These are phyloP conservation scores for Neodiprion lecontei DNA, from an alignment of 1,140 invertebrate genomes.

Conservation along the genomic window DNA sequence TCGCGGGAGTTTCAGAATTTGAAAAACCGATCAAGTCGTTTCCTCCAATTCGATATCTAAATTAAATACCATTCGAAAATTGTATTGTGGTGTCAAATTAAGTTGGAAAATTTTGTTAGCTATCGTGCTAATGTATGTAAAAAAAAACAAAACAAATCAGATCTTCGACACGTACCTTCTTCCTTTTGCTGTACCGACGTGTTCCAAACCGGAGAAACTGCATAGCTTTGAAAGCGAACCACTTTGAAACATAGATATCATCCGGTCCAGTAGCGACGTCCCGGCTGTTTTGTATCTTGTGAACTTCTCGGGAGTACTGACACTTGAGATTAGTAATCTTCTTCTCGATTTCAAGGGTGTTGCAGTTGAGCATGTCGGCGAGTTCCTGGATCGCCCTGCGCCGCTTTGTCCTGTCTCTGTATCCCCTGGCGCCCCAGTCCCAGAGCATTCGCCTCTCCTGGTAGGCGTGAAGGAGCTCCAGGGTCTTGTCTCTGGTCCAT, in stretches of 20 bases:
- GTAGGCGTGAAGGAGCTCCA: constrained; percentile 60
- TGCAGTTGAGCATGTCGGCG: constrained; percentile 58
- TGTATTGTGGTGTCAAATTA: too few species aligned
- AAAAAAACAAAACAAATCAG: too few species aligned
- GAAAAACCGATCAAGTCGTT: too few species aligned
- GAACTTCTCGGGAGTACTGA: constrained; percentile 60
- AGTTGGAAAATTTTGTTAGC: too few species aligned
- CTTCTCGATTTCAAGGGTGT: constrained; percentile 60
- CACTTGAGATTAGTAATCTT: constrained; percentile 62
- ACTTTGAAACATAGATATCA: constrained; percentile 46
- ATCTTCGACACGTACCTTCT: constrained; percentile 35
- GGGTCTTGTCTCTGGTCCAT: constrained; percentile 61
- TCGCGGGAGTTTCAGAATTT: too few species aligned
- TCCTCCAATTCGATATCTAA: too few species aligned
- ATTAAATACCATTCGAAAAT: too few species aligned
- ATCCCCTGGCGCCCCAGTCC: constrained; percentile 60
- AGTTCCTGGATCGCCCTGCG: constrained; percentile 59
- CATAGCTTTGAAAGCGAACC: constrained; percentile 48
- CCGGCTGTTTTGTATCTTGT: constrained; percentile 51
- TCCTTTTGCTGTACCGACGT: constrained; percentile 40
- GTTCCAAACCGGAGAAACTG: constrained; percentile 46
- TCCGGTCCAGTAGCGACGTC: constrained; percentile 35
- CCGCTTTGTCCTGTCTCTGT: constrained; percentile 57
- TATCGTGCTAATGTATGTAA: too few species aligned
- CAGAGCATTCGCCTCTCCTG: constrained; percentile 59